Evolutionary conservation across 2,888 invertebrate species (phyloP), one percentile per base, ranked within the genome.

Genomic region (Drosophila hamatofila): DNA sequence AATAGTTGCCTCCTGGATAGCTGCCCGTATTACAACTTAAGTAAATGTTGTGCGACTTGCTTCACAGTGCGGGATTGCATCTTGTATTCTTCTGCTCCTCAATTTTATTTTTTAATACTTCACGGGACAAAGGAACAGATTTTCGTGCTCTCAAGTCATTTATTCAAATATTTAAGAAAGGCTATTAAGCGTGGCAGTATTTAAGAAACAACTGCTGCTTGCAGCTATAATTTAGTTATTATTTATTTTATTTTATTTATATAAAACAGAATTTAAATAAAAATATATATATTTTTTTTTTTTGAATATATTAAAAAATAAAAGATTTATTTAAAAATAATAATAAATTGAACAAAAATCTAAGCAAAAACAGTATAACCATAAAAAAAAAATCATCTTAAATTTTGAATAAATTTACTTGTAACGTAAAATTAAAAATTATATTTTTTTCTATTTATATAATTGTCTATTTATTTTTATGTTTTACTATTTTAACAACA

Each of bases 11-110:
- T 42, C 56, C 62, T 64, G 57, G 18, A 70, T 58, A 51, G 48
- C 58, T 52, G 39, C 41, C 46, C 42, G 77, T 37, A 64, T 64
- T 72, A 77, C 72, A 72, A 58, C 60, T 72, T 64, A 66, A 78
- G 66, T 44, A 56, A 72, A 73, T 61, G 72, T 23, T 44, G 49
- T 41, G 49, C 63, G 48, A 56, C 57, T 69, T 44, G 52, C 44
- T 54, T 64, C 48, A 8, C 49, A 25, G 27, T 35, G 25, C 51
- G n/a, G 35, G 27, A 48, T 48, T 18, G 12, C 11, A 42, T 44
- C 39, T 16, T 18, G 18, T n/a, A 12, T 25, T 37, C 12, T 37
- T 1, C 12, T 23, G 4, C 16, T 9, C 3, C 4, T 21, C n/a
- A n/a, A n/a, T 3, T 18, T 21, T 41, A 1, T 41, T 21, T 55